Evolutionary conservation across 2,113 vertebrate species (phyloP).

Genomic region (Upupa epops): DNA sequence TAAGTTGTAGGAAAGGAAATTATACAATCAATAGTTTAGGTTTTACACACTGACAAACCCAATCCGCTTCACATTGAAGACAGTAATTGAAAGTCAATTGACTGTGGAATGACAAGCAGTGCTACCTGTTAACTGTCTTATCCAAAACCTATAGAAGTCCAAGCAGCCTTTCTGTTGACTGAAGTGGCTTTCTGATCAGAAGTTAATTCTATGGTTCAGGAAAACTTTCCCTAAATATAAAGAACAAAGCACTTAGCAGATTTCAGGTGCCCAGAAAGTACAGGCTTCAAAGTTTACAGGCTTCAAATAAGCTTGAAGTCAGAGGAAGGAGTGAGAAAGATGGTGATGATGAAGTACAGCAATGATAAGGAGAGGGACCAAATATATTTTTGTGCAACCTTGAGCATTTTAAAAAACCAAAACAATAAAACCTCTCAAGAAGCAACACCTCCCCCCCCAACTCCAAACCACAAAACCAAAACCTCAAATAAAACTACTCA

Average conservation of each 20-base stretch:
- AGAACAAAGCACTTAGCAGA: not conserved
- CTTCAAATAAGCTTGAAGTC: too few relatives aligned
- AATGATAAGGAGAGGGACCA: not conserved
- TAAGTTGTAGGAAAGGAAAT: slow-evolving; percentile 27
- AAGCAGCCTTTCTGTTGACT: not conserved
- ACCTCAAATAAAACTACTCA: not conserved
- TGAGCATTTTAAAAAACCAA: not conserved
- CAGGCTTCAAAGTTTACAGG: too few relatives aligned
- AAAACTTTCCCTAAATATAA: not conserved
- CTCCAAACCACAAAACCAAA: not conserved
- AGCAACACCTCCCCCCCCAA: not conserved
- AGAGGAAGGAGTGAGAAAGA: not conserved
- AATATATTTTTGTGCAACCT: not conserved
- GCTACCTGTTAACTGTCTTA: not conserved
- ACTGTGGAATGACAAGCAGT: not conserved
- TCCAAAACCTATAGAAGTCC: not conserved
- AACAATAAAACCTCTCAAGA: not conserved
- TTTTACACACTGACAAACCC: slow-evolving; percentile 34
- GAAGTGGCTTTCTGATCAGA: not conserved
- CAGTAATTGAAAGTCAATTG: slow-evolving; percentile 28
- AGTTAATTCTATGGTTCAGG: not conserved
- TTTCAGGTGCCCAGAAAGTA: not conserved
- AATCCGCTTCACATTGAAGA: slow-evolving; percentile 17
- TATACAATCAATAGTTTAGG: not conserved
- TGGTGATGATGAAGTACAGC: not conserved